These are phyloP conservation scores for Poicephalus gulielmi DNA, from an alignment of 2,113 vertebrate genomes.

Conservation along the genomic window DNA sequence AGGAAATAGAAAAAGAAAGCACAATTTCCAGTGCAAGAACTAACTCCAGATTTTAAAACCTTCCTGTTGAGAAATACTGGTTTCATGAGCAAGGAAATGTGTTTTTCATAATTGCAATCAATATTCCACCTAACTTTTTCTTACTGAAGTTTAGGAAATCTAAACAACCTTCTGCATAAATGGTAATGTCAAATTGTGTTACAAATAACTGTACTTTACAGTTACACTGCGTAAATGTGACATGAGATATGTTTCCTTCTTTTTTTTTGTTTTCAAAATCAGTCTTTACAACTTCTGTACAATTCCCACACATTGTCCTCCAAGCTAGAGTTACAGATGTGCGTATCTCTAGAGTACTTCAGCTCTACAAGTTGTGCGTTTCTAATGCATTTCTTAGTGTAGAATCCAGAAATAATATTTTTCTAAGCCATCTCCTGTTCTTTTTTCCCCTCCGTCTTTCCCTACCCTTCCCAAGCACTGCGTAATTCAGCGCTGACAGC, in stretches of 20 bases:
- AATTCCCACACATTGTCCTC: background rate
- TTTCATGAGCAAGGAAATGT: background rate
- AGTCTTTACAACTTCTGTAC: background rate
- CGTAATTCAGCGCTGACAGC: background rate
- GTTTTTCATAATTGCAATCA: background rate
- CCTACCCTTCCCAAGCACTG: background rate
- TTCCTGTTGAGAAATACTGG: conserved; percentile 21
- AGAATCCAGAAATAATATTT: background rate
- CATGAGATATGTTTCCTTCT: background rate
- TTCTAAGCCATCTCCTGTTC: background rate
- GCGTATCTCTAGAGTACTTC: background rate
- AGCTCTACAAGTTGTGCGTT: background rate
- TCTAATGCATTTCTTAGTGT: background rate
- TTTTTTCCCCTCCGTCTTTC: background rate
- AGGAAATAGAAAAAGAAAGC: conserved; percentile 3
- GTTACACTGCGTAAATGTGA: background rate
- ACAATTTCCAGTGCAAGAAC: background rate
- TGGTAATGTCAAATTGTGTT: background rate
- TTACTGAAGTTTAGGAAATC: background rate
- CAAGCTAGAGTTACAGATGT: background rate
- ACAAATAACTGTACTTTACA: background rate
- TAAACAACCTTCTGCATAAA: background rate
- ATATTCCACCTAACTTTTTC: background rate
- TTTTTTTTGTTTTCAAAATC: background rate
- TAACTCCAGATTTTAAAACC: background rate